Evolutionary conservation across 2,797 vertebrate genomes (phyloP).

Genomic region (Danio kyathit): DNA sequence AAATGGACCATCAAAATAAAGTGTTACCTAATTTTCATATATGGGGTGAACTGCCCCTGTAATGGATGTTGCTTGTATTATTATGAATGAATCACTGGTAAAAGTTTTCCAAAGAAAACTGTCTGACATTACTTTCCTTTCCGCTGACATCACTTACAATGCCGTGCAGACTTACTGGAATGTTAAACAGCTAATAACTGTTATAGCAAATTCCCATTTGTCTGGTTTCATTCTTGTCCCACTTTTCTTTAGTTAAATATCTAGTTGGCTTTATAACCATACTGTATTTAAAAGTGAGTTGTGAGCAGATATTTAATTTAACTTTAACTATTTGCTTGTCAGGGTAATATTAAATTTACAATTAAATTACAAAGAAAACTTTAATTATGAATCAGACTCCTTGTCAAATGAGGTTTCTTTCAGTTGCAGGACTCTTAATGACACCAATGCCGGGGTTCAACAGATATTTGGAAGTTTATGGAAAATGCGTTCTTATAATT

Average conservation of each 20-base stretch:
- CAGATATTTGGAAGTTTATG: conserved; percentile 15
- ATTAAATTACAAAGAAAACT: background rate
- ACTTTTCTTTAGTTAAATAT: background rate
- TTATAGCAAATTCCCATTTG: background rate
- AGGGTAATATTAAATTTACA: background rate
- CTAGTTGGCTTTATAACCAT: background rate
- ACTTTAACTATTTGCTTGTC: background rate
- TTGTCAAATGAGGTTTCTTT: background rate
- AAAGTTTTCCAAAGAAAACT: background rate
- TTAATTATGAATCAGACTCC: background rate
- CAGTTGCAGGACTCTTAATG: conserved; percentile 7
- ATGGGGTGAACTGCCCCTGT: too few relatives aligned
- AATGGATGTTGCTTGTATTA: background rate
- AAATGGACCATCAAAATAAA: too few relatives aligned
- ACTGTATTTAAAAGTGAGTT: background rate
- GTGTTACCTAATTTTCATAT: too few relatives aligned
- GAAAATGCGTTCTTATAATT: conserved; percentile 35
- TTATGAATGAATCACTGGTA: background rate
- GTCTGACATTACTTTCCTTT: background rate
- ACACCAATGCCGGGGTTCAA: conserved; percentile 12
- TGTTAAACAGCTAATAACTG: background rate
- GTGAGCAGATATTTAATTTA: background rate
- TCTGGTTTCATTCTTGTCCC: background rate
- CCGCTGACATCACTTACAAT: background rate
- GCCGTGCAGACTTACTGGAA: background rate